Evolutionary conservation across 2,888 invertebrate species (phyloP).

Genomic region (Chaetoderma sp.): DNA sequence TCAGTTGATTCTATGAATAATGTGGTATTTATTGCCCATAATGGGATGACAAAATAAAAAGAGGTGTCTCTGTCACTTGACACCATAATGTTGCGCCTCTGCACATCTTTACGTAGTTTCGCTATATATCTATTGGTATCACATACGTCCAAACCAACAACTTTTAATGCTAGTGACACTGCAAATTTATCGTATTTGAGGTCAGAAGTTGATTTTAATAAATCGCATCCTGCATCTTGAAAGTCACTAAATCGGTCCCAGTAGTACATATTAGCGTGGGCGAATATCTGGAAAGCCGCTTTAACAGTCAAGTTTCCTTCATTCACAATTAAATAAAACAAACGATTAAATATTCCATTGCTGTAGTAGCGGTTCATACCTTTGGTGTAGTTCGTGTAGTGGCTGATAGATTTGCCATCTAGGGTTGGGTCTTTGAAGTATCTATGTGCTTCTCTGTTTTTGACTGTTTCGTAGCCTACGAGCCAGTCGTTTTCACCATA

Average conservation of each 20-base stretch:
- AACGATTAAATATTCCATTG: slow-evolving; percentile 45
- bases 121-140: slow-evolving; percentile 35
- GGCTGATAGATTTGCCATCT: slow-evolving; percentile 42
- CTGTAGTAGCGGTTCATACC: slow-evolving; percentile 43
- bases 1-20: no score
- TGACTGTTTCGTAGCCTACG: slow-evolving; percentile 29
- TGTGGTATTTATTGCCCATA: no score
- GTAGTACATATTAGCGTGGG: slow-evolving; percentile 42
- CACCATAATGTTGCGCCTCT: no score
- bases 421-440: slow-evolving; percentile 41
- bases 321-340: slow-evolving; percentile 41
- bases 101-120: slow-evolving; percentile 18
- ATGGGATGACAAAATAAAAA: no score
- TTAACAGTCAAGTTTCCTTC: slow-evolving; percentile 34
- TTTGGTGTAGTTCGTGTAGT: slow-evolving; percentile 26
- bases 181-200: slow-evolving; percentile 33
- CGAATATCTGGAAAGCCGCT: slow-evolving; percentile 41
- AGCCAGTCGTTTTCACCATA: slow-evolving; percentile 28
- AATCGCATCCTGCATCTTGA: slow-evolving; percentile 44
- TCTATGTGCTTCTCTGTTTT: slow-evolving; percentile 28
- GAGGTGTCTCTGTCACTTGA: no score
- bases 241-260: slow-evolving; percentile 40
- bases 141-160: slow-evolving; percentile 44
- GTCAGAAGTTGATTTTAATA: slow-evolving; percentile 44
- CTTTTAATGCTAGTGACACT: slow-evolving; percentile 34